Evolutionary conservation across 1,140 invertebrate genomes (phyloP).

Genomic region (Heliothis subflexa): DNA sequence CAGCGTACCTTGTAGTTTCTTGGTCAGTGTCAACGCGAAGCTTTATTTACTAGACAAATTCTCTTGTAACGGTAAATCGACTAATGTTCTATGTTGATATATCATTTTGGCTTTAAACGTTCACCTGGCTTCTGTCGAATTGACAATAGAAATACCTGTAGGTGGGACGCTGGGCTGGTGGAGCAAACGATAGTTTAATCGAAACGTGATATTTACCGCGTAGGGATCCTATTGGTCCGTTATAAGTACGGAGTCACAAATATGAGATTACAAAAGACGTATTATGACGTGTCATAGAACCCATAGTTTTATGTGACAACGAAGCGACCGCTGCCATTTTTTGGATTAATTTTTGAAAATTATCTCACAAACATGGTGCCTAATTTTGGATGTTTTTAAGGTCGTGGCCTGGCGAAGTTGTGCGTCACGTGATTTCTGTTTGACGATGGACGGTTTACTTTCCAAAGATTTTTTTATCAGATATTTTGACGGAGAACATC

Average conservation of each 20-base stretch:
- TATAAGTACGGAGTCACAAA: conserved; percentile 47
- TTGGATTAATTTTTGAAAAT: conserved; percentile 54
- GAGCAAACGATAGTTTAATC: conserved; percentile 47
- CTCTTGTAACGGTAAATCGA: neutral
- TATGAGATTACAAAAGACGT: conserved; percentile 44
- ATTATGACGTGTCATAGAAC: conserved; percentile 32
- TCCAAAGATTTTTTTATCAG: neutral
- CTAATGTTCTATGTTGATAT: conserved; percentile 8
- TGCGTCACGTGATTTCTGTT: conserved; percentile 9
- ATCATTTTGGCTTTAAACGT: conserved; percentile 31
- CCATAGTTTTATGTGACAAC: conserved; percentile 52
- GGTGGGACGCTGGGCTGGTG: conserved; percentile 27
- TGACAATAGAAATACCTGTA: conserved; percentile 22
- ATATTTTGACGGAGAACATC: neutral
- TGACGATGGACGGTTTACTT: conserved; percentile 13
- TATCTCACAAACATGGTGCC: conserved; percentile 59
- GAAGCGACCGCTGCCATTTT: conserved; percentile 57
- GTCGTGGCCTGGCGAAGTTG: conserved; percentile 19
- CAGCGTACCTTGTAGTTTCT: conserved; percentile 18
- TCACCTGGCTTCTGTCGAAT: conserved; percentile 37
- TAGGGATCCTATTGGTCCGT: conserved; percentile 48
- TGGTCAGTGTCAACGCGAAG: conserved; percentile 35
- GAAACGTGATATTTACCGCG: conserved; percentile 51
- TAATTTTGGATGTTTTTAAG: conserved; percentile 56
- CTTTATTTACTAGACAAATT: conserved; percentile 36